Evolutionary conservation across 1,140 invertebrate genomes (phyloP), one percentile per base, ranked within the genome.

Genomic region (Zaprionus capensis): DNA sequence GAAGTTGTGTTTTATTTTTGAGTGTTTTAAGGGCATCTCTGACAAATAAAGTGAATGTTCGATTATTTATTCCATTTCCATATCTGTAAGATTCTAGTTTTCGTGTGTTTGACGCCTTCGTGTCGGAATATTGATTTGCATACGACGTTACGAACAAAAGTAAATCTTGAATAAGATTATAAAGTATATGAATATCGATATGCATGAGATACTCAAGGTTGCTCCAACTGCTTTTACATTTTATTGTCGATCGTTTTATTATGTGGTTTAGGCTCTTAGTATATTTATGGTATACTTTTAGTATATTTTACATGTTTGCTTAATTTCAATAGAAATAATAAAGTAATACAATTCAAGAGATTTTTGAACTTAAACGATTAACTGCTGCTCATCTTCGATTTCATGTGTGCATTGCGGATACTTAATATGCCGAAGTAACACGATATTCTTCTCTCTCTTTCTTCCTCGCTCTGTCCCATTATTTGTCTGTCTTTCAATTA

Each of bases 61-160:
- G 12, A 28, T 31, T 14, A 56, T 22, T 17, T 26, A 38, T n/a
- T 20, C 15, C 6, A 62, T 28, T 68, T 68, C 55, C 70, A 66
- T 66, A 66, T 59, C 9, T 72, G 41, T 67, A 49, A 38, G 11
- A 34, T 7, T 57, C 61, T 62, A 49, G 69, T 71, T 53, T 71
- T 58, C 41, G 34, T 34, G 34, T 28, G 68, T 26, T 22, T 24
- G 22, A 38, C 46, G 61, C 61, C 61, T 53, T 64, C 46, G n/a
- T 17, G 12, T 36, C 14, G 2, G 26, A 41, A 20, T 55, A 11
- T 15, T 17, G 12, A 74, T 74, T 74, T 57, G 38, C 66, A 74
- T 74, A 69, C 20, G 44, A 46, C 49, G 17, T 44, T 24, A 56
- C 38, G 20, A 12, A 41, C 56, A 58, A 51, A 58, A 49, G 53